Conservation (phyloP, 2,888 invertebrate species). For the Petrolisthes cinctipes region DNA sequence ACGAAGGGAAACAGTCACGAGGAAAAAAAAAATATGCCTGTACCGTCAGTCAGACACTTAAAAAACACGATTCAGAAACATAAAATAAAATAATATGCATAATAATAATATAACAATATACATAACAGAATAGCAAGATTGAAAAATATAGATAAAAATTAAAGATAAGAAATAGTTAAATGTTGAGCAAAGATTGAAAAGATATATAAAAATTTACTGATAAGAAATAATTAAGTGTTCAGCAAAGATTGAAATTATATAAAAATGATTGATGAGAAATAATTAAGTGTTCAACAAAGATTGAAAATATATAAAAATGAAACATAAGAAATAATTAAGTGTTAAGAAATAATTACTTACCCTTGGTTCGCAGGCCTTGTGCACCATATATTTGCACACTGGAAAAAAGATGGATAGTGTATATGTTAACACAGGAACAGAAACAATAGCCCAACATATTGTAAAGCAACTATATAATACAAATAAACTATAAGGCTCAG, state of each 20-base stretch:
- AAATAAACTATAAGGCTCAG: no score
- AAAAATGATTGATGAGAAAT: not conserved
- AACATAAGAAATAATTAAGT: not conserved
- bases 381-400: conserved; percentile 64
- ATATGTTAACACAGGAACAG: not conserved
- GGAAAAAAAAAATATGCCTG: no score
- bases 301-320: not conserved
- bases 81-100: no score
- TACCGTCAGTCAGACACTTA: no score
- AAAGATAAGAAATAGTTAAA: no score
- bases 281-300: not conserved
- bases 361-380: conserved; percentile 64
- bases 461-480: not conserved
- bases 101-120: not conserved
- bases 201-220: not conserved
- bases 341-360: conserved; percentile 36
- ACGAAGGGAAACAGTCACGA: no score
- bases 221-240: not conserved
- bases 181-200: not conserved
- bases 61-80: no score
- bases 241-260: not conserved
- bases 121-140: not conserved
- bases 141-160: no score
- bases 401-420: conserved; percentile 22
- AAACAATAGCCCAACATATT: not conserved